These are phyloP conservation scores for Xanthorhoe designata DNA, from an alignment of 2,888 invertebrate genomes.

Conservation along the genomic window DNA sequence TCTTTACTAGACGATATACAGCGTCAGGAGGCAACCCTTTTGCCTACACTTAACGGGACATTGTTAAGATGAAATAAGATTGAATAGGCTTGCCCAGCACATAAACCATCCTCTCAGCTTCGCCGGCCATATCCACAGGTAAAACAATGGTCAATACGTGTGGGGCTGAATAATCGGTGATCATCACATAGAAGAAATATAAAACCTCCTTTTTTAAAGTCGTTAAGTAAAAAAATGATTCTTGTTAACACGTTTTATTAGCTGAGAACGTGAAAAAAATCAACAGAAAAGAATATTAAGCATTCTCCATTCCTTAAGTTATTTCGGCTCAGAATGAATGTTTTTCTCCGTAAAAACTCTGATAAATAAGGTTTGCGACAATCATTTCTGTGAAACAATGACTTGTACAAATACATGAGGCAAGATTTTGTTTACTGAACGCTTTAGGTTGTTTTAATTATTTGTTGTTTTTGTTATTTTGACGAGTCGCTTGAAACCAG, in stretches of 20 bases:
- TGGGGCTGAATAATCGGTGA: too few species aligned
- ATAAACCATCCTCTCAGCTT: too few species aligned
- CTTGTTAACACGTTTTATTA: not conserved
- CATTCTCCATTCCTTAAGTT: not conserved
- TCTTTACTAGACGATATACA: too few species aligned
- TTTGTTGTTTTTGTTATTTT: too few species aligned
- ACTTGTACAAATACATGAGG: not conserved
- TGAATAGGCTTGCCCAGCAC: too few species aligned
- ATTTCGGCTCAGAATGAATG: not conserved
- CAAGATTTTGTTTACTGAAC: not conserved
- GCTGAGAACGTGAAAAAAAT: not conserved
- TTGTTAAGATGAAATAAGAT: too few species aligned
- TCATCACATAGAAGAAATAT: too few species aligned
- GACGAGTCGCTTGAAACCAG: not conserved
- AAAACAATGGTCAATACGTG: too few species aligned
- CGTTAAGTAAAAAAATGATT: not conserved
- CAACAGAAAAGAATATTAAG: not conserved
- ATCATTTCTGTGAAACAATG: conserved; percentile 6
- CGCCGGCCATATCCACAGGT: too few species aligned
- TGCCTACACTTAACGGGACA: too few species aligned
- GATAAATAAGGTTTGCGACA: conserved; percentile 21
- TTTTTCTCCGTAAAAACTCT: conserved; percentile 1
- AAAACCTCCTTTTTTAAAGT: too few species aligned
- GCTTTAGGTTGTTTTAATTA: not conserved
- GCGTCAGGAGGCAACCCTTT: too few species aligned